A percentile compares a stretch with the other conserved stretches of the same genome.
phyloP scores from a whole-genome alignment of 30 jellyfish, hydroid and myxozoan genomes.

The Phacellophora camtschatica region DNA sequence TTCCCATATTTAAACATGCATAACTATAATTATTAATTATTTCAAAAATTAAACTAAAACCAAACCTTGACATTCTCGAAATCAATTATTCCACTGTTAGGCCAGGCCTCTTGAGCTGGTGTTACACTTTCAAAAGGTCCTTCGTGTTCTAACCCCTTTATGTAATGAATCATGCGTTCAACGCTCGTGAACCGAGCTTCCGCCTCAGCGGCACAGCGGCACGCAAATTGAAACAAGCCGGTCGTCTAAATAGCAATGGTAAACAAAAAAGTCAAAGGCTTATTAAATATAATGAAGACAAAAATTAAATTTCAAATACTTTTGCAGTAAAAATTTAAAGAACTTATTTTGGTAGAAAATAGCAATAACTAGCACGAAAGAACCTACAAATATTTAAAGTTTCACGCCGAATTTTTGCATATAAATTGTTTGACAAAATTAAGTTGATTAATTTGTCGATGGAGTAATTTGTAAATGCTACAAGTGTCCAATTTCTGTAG shows the following conservation, averaged over 20 bases:
- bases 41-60: too few relatives aligned
- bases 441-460: too few relatives aligned
- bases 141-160: constrained; percentile 34
- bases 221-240: constrained; percentile 71
- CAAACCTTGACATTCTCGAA: constrained; percentile 60
- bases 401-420: too few relatives aligned
- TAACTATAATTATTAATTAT: too few relatives aligned
- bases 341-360: too few relatives aligned
- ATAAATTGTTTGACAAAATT: too few relatives aligned
- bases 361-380: too few relatives aligned
- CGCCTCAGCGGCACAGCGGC: constrained; percentile 79
- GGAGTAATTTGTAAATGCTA: too few relatives aligned
- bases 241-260: constrained; percentile 32
- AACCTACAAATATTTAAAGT: too few relatives aligned
- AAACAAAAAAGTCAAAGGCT: neutral
- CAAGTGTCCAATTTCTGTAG: too few relatives aligned
- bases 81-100: constrained; percentile 49
- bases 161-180: constrained; percentile 65
- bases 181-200: constrained; percentile 88
- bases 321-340: neutral
- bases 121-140: constrained; percentile 37
- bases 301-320: neutral
- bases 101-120: constrained; percentile 49
- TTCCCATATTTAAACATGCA: too few relatives aligned
- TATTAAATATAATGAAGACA: neutral